Conservation (phyloP, 1,140 invertebrate genomes). For the Solenopsis fugax region DNA sequence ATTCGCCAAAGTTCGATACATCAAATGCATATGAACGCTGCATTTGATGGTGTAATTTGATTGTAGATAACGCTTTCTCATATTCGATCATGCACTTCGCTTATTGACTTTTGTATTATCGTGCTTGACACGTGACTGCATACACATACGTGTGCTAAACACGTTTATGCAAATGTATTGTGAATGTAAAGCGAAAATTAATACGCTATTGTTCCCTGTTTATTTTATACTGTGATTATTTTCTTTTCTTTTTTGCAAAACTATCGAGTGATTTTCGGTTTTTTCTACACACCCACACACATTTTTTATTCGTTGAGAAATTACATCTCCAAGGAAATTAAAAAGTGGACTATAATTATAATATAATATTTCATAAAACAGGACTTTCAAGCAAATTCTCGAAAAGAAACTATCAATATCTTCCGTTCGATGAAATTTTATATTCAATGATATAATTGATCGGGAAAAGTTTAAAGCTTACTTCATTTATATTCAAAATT, state of each 20-base stretch:
- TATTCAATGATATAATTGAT: not conserved
- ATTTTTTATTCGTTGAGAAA: not conserved
- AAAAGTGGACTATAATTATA: not conserved
- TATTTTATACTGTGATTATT: not conserved
- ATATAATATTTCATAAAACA: not conserved
- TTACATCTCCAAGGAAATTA: slow-evolving; percentile 2
- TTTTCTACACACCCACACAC: not conserved
- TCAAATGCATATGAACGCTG: slow-evolving; percentile 50
- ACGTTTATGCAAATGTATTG: slow-evolving; percentile 4
- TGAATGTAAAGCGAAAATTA: slow-evolving; percentile 47
- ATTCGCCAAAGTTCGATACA: slow-evolving; percentile 52
- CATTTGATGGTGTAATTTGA: slow-evolving; percentile 51
- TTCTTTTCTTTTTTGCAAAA: slow-evolving; percentile 4
- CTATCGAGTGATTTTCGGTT: not conserved
- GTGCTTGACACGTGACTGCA: slow-evolving; percentile 29
- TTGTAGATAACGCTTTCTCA: slow-evolving; percentile 29
- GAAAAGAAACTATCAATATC: not conserved
- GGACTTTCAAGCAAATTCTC: not conserved
- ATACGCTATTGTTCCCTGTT: not conserved
- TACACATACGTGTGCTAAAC: not conserved
- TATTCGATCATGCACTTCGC: slow-evolving; percentile 25
- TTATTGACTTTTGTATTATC: slow-evolving; percentile 59
- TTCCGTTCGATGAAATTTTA: not conserved
- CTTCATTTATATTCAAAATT: not conserved
- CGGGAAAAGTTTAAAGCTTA: slow-evolving; percentile 6